phyloP scores from a whole-genome alignment of 2,797 vertebrate genomes.

The Loriculus beryllinus region DNA sequence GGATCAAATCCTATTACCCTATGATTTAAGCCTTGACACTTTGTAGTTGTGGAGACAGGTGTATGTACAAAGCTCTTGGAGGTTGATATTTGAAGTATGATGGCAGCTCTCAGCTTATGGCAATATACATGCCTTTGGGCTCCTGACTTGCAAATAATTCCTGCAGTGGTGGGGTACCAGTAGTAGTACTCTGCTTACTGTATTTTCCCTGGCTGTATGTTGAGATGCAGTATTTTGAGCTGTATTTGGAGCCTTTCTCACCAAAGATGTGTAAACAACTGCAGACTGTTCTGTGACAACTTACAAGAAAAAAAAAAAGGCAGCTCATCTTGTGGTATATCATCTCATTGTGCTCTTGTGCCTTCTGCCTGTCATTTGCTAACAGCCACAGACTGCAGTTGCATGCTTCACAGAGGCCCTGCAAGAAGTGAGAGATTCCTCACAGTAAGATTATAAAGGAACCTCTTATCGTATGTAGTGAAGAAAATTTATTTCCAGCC shows the following conservation, averaged over 20 bases:
- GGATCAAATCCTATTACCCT: neutral
- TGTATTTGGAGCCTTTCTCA: neutral
- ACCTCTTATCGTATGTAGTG: neutral
- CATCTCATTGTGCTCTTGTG: neutral
- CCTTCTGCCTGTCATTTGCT: neutral
- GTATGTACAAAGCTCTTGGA: neutral
- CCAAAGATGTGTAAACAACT: neutral
- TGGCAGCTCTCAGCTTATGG: neutral
- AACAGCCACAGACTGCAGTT: neutral
- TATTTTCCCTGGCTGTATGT: neutral
- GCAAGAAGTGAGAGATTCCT: neutral
- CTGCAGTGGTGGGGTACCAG: neutral
- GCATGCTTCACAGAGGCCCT: neutral
- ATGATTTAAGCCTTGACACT: neutral
- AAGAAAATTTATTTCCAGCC: conserved; percentile 3
- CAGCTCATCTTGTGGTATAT: neutral
- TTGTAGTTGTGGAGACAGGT: neutral
- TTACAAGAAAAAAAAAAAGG: neutral
- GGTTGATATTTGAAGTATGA: neutral
- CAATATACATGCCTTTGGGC: neutral
- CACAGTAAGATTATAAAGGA: neutral
- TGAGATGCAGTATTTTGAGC: neutral
- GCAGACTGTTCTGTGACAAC: neutral
- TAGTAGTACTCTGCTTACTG: neutral
- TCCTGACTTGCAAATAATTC: neutral